Conservation (phyloP, 2,113 vertebrate genomes). For the Silurus glanis region DNA sequence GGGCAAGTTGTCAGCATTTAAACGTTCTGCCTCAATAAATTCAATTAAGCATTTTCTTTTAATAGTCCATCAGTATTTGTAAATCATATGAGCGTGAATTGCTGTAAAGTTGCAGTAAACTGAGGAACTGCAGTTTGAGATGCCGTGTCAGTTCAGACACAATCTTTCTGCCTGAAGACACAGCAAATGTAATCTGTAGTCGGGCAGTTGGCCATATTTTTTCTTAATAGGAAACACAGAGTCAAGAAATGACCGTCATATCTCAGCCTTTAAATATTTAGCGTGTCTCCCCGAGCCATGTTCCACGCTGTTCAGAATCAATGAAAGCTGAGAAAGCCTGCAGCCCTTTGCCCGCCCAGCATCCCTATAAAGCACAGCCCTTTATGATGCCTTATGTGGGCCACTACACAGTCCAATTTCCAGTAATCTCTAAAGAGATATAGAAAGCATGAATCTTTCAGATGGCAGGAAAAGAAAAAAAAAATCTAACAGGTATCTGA, state of each 20-base stretch:
- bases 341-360: constrained; percentile 26
- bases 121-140: not conserved
- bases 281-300: constrained; percentile 28
- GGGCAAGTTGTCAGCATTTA: not conserved
- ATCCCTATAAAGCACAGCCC: constrained; percentile 56
- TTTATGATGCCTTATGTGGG: constrained; percentile 58
- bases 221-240: constrained; percentile 29
- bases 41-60: not conserved
- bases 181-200: constrained; percentile 25
- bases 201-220: constrained; percentile 9
- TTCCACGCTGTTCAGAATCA: constrained; percentile 41
- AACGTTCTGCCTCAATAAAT: not conserved
- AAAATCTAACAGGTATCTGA: constrained; percentile 58
- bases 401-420: constrained; percentile 71
- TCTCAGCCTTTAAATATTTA: constrained; percentile 48
- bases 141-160: not conserved
- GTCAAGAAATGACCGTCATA: constrained; percentile 38
- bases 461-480: constrained; percentile 47
- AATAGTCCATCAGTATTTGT: not conserved
- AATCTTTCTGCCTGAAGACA: constrained; percentile 30
- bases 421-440: constrained; percentile 62
- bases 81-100: not conserved
- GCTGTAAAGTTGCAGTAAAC: constrained; percentile 2
- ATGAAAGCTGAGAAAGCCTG: constrained; percentile 40
- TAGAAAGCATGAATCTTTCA: constrained; percentile 70